A percentile compares a stretch with the other conserved stretches of the same genome.
phyloP scores from a whole-genome alignment of 2,888 invertebrate genomes.

The Heliconius charithonia region DNA sequence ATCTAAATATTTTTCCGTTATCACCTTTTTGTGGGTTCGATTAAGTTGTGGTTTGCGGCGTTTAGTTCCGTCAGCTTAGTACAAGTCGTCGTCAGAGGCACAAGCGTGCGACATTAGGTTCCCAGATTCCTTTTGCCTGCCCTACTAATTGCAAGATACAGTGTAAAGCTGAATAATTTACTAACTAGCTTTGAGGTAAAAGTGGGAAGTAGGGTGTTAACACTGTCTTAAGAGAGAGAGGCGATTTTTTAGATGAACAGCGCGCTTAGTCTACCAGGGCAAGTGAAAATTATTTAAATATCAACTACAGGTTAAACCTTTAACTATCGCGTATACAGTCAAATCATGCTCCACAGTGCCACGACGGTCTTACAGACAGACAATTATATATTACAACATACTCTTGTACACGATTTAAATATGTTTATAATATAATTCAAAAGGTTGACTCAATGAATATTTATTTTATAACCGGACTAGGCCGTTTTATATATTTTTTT shows the following conservation, averaged over 20 bases:
- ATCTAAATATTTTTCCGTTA: constrained; percentile 19
- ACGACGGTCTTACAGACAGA: not conserved
- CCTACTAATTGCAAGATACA: too few relatives aligned
- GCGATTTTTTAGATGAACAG: too few relatives aligned
- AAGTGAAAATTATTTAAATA: too few relatives aligned
- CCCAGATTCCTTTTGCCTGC: too few relatives aligned
- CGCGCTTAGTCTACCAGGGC: too few relatives aligned
- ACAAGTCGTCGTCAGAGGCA: not conserved
- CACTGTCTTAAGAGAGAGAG: too few relatives aligned
- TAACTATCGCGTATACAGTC: not conserved
- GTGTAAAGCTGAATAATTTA: too few relatives aligned
- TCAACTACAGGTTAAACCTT: too few relatives aligned
- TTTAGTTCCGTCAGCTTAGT: not conserved
- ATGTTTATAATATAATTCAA: constrained; percentile 1
- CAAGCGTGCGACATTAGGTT: too few relatives aligned
- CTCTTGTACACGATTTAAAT: not conserved
- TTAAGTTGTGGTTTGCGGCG: not conserved
- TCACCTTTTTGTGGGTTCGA: not conserved
- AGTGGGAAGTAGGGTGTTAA: too few relatives aligned
- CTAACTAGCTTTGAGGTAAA: too few relatives aligned
- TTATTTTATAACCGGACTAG: constrained; percentile 1
- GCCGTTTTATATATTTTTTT: not conserved
- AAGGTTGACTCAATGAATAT: not conserved
- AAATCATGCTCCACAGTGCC: not conserved
- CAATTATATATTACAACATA: not conserved